Evolutionary conservation across 1,140 invertebrate species (phyloP).

Genomic region (Trinorchestia longiramus): DNA sequence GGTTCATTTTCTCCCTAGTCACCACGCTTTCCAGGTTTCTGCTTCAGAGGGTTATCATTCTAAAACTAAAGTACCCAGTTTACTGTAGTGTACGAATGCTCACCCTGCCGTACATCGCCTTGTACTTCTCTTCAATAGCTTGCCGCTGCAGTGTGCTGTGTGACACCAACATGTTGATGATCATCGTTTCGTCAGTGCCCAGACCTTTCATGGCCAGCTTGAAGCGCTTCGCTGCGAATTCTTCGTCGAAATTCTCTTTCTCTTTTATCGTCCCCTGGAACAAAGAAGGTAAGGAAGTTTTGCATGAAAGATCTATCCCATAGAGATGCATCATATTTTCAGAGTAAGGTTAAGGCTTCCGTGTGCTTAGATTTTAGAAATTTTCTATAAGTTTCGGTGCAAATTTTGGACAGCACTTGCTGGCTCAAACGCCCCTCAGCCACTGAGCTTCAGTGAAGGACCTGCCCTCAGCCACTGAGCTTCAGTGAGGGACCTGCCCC

Average conservation of each 20-base stretch:
- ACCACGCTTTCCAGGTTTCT: too few relatives aligned
- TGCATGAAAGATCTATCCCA: background rate
- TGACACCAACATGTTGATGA: constrained; percentile 59
- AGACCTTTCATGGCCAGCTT: constrained; percentile 64
- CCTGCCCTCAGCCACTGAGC: too few relatives aligned
- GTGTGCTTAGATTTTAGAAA: background rate
- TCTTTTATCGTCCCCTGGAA: constrained; percentile 62
- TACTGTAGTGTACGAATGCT: too few relatives aligned
- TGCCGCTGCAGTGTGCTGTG: constrained; percentile 61
- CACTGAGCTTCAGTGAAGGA: too few relatives aligned
- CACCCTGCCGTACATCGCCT: constrained; percentile 58
- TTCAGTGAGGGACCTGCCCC: too few relatives aligned
- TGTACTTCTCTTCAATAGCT: constrained; percentile 61
- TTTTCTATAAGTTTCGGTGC: background rate
- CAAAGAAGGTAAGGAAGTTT: background rate
- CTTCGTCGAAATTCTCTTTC: constrained; percentile 60
- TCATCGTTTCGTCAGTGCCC: constrained; percentile 59
- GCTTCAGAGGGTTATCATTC: too few relatives aligned
- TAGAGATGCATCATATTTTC: background rate
- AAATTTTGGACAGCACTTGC: too few relatives aligned
- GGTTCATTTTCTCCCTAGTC: too few relatives aligned
- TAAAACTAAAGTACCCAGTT: too few relatives aligned
- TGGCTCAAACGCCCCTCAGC: too few relatives aligned
- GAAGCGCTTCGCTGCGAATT: constrained; percentile 57
- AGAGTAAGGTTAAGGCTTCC: background rate